Conservation (phyloP, 1,140 invertebrate species). For the Microplitis demolitor region DNA sequence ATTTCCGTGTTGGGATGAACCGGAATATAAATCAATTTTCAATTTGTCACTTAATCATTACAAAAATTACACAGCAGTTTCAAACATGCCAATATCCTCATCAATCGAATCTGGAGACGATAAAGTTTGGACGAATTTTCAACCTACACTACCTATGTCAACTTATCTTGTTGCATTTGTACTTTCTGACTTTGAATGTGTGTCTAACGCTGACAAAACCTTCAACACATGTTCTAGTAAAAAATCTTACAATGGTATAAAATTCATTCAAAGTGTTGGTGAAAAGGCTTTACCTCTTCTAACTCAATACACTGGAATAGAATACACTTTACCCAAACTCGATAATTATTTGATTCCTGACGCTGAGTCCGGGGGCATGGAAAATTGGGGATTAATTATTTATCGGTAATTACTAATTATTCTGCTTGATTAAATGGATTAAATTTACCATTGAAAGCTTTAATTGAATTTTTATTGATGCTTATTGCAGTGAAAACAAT, state of each 20-base stretch:
- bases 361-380: conserved; percentile 73
- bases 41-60: conserved; percentile 58
- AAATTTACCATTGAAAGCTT: no score
- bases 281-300: conserved; percentile 51
- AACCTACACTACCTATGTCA: conserved; percentile 79
- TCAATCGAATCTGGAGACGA: neutral
- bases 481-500: no score
- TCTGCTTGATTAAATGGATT: no score
- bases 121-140: conserved; percentile 63
- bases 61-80: conserved; percentile 48
- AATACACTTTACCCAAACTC: conserved; percentile 60
- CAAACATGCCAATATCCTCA: conserved; percentile 75
- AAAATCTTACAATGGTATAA: conserved; percentile 65
- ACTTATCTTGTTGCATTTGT: conserved; percentile 86
- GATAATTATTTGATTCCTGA: conserved; percentile 71
- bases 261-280: conserved; percentile 64
- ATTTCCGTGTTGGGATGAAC: conserved; percentile 75
- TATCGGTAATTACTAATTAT: conserved; percentile 46
- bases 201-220: conserved; percentile 46
- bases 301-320: conserved; percentile 47
- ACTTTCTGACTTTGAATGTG: conserved; percentile 73
- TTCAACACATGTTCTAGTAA: conserved; percentile 71
- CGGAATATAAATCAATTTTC: conserved; percentile 68
- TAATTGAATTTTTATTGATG: no score
- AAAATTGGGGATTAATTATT: conserved; percentile 68